Percentiles rank a stretch among this genome's conserved stretches.
Evolutionary conservation across 2,113 vertebrate genomes (phyloP).

Genomic region (Panurus biarmicus): DNA sequence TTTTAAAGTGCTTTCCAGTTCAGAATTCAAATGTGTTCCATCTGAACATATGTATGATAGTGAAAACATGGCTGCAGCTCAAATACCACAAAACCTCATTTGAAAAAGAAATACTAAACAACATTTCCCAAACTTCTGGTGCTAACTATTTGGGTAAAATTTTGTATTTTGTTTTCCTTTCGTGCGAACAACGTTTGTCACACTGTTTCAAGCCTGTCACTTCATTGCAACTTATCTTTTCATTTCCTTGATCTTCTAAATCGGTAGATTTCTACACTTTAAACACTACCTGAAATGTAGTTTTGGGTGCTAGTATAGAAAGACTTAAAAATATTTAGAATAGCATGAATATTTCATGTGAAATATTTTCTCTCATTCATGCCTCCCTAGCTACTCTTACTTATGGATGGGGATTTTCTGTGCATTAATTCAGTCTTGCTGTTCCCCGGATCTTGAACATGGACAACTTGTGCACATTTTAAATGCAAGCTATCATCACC

Average conservation of each 20-base stretch:
- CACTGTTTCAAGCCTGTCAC: background rate
- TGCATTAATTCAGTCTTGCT: background rate
- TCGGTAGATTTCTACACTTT: background rate
- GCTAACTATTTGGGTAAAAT: background rate
- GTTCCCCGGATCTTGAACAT: background rate
- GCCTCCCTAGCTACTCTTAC: background rate
- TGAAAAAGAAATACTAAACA: background rate
- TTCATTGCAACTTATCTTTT: background rate
- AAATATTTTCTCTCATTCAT: background rate
- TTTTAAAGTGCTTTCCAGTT: background rate
- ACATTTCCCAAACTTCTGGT: background rate
- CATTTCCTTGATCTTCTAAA: background rate
- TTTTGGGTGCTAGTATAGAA: background rate
- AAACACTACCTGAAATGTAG: background rate
- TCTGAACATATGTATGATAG: rapidly evolving
- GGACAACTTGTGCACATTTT: background rate
- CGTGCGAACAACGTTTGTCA: background rate
- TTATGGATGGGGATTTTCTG: background rate
- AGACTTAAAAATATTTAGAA: background rate
- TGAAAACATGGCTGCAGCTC: background rate
- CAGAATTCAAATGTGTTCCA: background rate
- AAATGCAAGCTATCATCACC: background rate
- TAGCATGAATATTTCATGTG: background rate
- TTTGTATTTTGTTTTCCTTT: background rate
- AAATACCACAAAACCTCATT: background rate